Evolutionary conservation across 2,797 vertebrate species (phyloP), one percentile per base, ranked within the genome.

Genomic region (Dendrocincla tyrannina): DNA sequence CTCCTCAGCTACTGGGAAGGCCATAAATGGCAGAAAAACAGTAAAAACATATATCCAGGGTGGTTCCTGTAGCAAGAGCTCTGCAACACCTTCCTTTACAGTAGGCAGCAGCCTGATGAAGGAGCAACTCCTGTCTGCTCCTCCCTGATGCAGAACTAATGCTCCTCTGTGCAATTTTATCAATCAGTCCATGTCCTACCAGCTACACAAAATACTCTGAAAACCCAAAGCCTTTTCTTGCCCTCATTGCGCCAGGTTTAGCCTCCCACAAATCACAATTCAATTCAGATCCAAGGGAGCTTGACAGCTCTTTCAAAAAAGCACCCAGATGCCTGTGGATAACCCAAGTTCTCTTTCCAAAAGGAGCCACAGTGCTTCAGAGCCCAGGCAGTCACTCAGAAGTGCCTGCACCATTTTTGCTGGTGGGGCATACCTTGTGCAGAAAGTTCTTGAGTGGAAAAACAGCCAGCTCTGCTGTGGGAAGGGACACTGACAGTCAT

Each of bases 31-130:
- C 42, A 27, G 28, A 37, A 39, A 44, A 81, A 5, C 1, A 15
- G 18, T 5, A 23, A 37, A n/a, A 44, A 13, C 2, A 0, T 1
- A 1, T 17, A 11, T 23, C 5, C 1, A 10, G 13, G 42, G 30
- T 70, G 41, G 44, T 5, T 69, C 4, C 13, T 46, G 17, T 1
- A 32, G 42, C 11, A 33, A 23, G 23, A 53, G 15, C 25, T 58
- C 55, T 66, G n/a, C 44, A 46, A 41, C 15, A 2, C 3, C 23
- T 58, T 33, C 15, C 33, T 49, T 53, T 23, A 41, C 14, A 47
- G n/a, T 11, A 63, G 28, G 35, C 67, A 80, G 35, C 39, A 59
- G 27, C 17, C 30, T 7, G 4, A 37, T 5, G 11, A 5, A n/a
- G 62, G 22, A 53, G 44, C 9, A 9, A 27, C 56, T 55, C 32